A percentile compares a stretch with the other conserved stretches of the same genome.
phyloP scores from a whole-genome alignment of 1,140 invertebrate genomes.

The Sycophaga agraensis region DNA sequence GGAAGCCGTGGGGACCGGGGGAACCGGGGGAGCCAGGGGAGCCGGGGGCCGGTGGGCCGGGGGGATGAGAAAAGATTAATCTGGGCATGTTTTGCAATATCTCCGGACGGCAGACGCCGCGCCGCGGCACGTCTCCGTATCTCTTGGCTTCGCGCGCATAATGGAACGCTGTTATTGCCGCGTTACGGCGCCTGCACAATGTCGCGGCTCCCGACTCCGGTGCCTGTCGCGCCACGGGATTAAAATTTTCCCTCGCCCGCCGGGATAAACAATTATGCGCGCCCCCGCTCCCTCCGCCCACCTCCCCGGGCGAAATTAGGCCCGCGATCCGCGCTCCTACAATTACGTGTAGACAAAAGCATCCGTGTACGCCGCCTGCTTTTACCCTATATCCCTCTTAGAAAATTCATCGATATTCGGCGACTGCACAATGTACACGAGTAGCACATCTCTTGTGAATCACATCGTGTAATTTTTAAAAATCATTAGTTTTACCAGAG shows the following conservation, averaged over 20 bases:
- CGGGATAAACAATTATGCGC: conserved; percentile 34
- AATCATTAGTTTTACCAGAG: too few species aligned
- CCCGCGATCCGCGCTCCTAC: neutral
- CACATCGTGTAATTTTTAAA: too few species aligned
- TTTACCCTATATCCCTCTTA: too few species aligned
- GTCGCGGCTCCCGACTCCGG: conserved; percentile 38
- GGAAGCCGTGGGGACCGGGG: neutral
- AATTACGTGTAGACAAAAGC: too few species aligned
- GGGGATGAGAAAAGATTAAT: conserved; percentile 57
- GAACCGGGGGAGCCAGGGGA: conserved; percentile 28
- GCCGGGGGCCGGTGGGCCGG: neutral
- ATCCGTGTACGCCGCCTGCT: too few species aligned
- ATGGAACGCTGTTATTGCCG: conserved; percentile 56
- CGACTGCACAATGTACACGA: neutral
- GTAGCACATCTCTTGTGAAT: neutral
- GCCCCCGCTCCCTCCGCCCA: neutral
- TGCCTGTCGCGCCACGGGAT: conserved; percentile 42
- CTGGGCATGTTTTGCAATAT: conserved; percentile 59
- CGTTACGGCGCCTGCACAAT: conserved; percentile 52
- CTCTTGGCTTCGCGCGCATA: conserved; percentile 36
- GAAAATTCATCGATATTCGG: too few species aligned
- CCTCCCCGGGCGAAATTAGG: neutral
- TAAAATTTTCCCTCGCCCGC: conserved; percentile 45
- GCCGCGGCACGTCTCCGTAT: conserved; percentile 12
- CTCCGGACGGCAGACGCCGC: conserved; percentile 26